Percentiles rank a stretch among this genome's conserved stretches.
Conservation (phyloP, 2,797 vertebrate species). For the Malurus leucopterus region DNA sequence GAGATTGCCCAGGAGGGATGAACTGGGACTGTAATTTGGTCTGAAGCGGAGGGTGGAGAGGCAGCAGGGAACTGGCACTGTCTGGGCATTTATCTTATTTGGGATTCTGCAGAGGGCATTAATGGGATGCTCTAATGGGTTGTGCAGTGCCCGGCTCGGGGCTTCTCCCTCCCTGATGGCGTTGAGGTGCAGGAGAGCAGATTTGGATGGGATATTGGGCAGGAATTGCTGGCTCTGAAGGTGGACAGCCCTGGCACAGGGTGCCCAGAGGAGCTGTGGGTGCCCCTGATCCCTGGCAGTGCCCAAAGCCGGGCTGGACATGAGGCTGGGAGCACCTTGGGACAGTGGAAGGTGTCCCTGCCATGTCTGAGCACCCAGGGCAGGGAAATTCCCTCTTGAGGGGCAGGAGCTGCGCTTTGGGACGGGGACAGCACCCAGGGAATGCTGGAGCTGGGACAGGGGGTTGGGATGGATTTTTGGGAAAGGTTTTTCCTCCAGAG, state of each 20-base stretch:
- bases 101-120: neutral
- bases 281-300: neutral
- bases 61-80: neutral
- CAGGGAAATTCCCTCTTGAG: neutral
- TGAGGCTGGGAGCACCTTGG: neutral
- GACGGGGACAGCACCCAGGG: neutral
- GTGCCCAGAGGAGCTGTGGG: neutral
- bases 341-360: neutral
- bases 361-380: neutral
- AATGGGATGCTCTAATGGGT: neutral
- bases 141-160: fast-evolving
- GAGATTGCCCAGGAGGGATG: neutral
- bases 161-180: neutral
- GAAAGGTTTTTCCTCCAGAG: neutral
- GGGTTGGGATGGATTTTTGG: neutral
- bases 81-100: neutral
- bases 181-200: neutral
- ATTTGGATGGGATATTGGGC: neutral
- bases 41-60: neutral
- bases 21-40: neutral
- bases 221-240: neutral
- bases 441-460: neutral
- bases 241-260: neutral
- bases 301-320: neutral
- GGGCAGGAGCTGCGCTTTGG: neutral